Evolutionary conservation across 2,888 invertebrate genomes (phyloP).

Genomic region (Linyphia triangularis): DNA sequence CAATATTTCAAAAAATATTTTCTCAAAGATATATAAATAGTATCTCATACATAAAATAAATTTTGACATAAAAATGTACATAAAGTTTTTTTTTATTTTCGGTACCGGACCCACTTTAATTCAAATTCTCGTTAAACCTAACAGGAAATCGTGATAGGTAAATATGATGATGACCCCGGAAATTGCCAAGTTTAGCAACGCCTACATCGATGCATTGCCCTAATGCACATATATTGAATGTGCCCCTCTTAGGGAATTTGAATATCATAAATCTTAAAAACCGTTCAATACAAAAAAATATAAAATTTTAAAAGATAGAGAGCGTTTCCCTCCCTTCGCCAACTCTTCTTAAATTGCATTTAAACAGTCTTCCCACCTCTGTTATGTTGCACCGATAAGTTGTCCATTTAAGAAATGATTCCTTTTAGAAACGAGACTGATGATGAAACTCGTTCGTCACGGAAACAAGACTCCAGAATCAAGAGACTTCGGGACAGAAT

Average conservation of each 20-base stretch:
- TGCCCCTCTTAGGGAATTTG: constrained; percentile 59
- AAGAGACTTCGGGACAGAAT: constrained; percentile 7
- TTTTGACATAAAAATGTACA: too few species aligned
- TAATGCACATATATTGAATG: constrained; percentile 64
- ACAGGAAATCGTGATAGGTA: not conserved
- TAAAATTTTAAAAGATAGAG: constrained; percentile 60
- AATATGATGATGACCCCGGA: constrained; percentile 32
- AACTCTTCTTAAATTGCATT: not conserved
- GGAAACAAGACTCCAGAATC: constrained; percentile 46
- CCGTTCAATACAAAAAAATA: constrained; percentile 40
- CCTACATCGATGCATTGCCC: constrained; percentile 42
- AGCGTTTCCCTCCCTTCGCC: constrained; percentile 1
- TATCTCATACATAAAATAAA: too few species aligned
- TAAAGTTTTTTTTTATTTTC: too few species aligned
- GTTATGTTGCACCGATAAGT: not conserved
- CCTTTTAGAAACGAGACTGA: constrained; percentile 14
- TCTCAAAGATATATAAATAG: too few species aligned
- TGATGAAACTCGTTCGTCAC: too few species aligned
- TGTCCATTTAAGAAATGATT: not conserved
- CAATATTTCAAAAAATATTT: too few species aligned
- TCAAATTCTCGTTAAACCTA: not conserved
- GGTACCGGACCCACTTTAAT: too few species aligned
- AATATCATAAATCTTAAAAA: constrained; percentile 69
- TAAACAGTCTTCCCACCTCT: not conserved
- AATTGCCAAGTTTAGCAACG: constrained; percentile 35